Percentiles rank a stretch among this genome's conserved stretches.
These are phyloP conservation scores for Dolichomitus sp. DNA, from an alignment of 2,888 invertebrate species.

Conservation along the genomic window DNA sequence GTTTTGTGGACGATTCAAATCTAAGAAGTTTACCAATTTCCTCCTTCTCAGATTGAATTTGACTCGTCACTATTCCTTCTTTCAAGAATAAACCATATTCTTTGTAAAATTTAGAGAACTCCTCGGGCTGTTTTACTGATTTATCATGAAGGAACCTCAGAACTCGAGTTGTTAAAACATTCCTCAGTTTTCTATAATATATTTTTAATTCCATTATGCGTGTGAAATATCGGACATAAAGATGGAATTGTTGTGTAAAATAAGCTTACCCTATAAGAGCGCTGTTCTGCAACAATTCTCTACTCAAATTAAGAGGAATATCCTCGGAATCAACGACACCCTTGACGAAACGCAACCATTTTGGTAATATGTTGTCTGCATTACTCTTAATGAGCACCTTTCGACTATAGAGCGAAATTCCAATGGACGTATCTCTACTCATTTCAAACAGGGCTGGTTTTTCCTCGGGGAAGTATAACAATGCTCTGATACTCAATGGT, in stretches of 20 bases:
- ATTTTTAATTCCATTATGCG: background rate
- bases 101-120: constrained; percentile 95
- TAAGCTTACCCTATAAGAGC: constrained; percentile 92
- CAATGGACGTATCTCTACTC: constrained; percentile 94
- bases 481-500: constrained; percentile 95
- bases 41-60: constrained; percentile 95
- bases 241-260: background rate
- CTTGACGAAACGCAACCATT: constrained; percentile 98
- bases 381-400: constrained; percentile 97
- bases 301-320: constrained; percentile 98
- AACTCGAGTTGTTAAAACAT: constrained; percentile 94
- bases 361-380: constrained; percentile 96
- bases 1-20: constrained; percentile 95
- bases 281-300: constrained; percentile 98
- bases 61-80: constrained; percentile 96
- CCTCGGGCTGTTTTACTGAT: constrained; percentile 93
- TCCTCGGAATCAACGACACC: constrained; percentile 99
- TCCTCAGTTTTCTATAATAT: constrained; percentile 91
- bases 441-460: constrained; percentile 97
- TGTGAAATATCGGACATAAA: background rate
- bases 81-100: constrained; percentile 98
- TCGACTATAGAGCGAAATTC: constrained; percentile 96
- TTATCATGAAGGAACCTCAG: constrained; percentile 95
- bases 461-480: constrained; percentile 97
- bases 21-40: constrained; percentile 95